A percentile compares a stretch with the other conserved stretches of the same genome.
Conservation (phyloP, 2,888 invertebrate genomes). For the Anoplius nigerrimus region DNA sequence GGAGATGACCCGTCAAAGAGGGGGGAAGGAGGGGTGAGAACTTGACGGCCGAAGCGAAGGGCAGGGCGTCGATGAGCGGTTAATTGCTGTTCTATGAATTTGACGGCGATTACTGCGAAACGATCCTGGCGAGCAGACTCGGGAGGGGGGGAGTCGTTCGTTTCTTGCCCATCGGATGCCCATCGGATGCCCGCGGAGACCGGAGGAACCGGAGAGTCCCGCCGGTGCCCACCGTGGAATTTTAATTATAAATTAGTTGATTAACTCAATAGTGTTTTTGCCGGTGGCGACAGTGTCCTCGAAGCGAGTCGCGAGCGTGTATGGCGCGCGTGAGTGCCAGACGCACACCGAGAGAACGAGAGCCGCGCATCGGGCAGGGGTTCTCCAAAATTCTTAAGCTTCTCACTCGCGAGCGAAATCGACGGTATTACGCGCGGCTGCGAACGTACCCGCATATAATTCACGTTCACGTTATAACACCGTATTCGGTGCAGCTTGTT, state of each 20-base stretch:
- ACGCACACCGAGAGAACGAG: constrained; percentile 41
- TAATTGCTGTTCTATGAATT: constrained; percentile 75
- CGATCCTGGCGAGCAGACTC: constrained; percentile 55
- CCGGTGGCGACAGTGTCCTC: constrained; percentile 65
- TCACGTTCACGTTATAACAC: too few relatives aligned
- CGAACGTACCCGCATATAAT: too few relatives aligned
- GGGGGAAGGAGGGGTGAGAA: constrained; percentile 27
- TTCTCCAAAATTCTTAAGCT: constrained; percentile 42
- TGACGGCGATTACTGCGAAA: constrained; percentile 71
- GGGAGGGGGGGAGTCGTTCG: constrained; percentile 55
- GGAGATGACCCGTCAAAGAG: constrained; percentile 8
- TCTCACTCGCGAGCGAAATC: too few relatives aligned
- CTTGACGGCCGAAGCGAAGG: constrained; percentile 31
- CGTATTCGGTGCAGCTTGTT: too few relatives aligned
- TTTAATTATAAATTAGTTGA: constrained; percentile 76
- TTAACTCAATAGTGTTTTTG: constrained; percentile 75
- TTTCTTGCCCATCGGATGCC: constrained; percentile 58
- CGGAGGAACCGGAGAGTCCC: constrained; percentile 40
- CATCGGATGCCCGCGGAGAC: constrained; percentile 34
- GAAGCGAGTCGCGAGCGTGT: constrained; percentile 51
- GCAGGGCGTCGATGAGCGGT: constrained; percentile 60
- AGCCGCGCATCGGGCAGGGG: constrained; percentile 44
- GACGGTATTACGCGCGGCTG: too few relatives aligned
- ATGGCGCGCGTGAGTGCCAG: constrained; percentile 33
- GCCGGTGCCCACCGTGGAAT: constrained; percentile 68